These are phyloP conservation scores for Acrocephalus kingi DNA, from an alignment of 2,113 vertebrate genomes.

Conservation along the genomic window DNA sequence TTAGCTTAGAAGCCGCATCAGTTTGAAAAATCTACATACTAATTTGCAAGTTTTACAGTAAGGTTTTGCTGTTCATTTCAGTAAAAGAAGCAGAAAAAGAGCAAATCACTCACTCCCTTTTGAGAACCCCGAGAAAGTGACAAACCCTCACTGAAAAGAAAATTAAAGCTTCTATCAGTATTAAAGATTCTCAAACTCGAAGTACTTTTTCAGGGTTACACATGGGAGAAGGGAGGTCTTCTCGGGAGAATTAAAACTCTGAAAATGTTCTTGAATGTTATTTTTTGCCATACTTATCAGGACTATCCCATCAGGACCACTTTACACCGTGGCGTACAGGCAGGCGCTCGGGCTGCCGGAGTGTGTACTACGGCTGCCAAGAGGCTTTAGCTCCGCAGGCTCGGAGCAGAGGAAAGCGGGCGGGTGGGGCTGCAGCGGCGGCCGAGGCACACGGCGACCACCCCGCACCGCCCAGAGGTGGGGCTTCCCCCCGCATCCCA, in stretches of 20 bases:
- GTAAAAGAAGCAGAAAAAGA: background rate
- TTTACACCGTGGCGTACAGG: accelerated
- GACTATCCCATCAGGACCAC: too few relatives aligned
- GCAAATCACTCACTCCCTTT: background rate
- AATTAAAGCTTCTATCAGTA: background rate
- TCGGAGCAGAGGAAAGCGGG: accelerated
- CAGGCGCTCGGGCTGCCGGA: accelerated
- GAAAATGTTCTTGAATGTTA: background rate
- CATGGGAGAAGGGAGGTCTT: background rate
- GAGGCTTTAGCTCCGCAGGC: background rate
- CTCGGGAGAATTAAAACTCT: background rate
- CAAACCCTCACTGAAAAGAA: background rate
- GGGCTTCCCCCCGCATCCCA: background rate
- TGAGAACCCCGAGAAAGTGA: background rate
- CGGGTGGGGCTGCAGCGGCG: background rate
- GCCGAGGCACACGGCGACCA: background rate
- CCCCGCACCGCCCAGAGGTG: background rate
- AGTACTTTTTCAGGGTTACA: background rate
- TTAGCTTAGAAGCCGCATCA: background rate
- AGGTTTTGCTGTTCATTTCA: background rate
- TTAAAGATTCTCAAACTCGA: background rate
- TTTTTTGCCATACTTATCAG: background rate
- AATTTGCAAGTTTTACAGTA: background rate
- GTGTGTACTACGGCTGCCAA: accelerated
- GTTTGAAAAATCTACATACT: background rate